A percentile compares a stretch with the other conserved stretches of the same genome.
Conservation (phyloP, 1,140 invertebrate genomes). For the Anadara kagoshimensis region DNA sequence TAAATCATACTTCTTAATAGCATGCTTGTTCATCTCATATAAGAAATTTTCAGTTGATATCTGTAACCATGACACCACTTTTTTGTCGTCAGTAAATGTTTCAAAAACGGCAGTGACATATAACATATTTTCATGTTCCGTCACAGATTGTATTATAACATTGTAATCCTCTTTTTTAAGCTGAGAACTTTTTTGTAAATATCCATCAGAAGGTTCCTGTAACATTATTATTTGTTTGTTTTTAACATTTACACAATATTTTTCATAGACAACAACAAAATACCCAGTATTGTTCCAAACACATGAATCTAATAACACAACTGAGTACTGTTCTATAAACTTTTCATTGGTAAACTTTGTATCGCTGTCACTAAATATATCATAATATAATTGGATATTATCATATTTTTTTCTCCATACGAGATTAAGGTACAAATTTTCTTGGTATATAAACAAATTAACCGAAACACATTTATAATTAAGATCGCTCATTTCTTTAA, state of each 20-base stretch:
- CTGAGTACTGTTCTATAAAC: too few relatives aligned
- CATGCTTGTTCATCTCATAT: constrained; percentile 45
- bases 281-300: too few relatives aligned
- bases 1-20: constrained; percentile 19
- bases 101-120: constrained; percentile 19
- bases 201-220: background rate
- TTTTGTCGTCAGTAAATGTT: background rate
- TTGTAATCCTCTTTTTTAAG: constrained; percentile 2
- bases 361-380: too few relatives aligned
- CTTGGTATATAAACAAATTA: background rate
- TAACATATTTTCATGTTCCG: background rate
- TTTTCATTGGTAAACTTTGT: too few relatives aligned
- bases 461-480: background rate
- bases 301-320: too few relatives aligned
- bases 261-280: too few relatives aligned
- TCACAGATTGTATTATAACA: constrained; percentile 23
- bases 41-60: constrained; percentile 52
- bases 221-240: too few relatives aligned
- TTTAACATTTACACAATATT: too few relatives aligned
- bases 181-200: constrained; percentile 4
- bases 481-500: too few relatives aligned
- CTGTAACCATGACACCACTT: constrained; percentile 10
- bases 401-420: background rate
- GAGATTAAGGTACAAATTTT: background rate
- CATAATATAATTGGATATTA: too few relatives aligned